A percentile compares a stretch with the other conserved stretches of the same genome.
Conservation (phyloP, 2,888 invertebrate species). For the Callinectes sapidus region DNA sequence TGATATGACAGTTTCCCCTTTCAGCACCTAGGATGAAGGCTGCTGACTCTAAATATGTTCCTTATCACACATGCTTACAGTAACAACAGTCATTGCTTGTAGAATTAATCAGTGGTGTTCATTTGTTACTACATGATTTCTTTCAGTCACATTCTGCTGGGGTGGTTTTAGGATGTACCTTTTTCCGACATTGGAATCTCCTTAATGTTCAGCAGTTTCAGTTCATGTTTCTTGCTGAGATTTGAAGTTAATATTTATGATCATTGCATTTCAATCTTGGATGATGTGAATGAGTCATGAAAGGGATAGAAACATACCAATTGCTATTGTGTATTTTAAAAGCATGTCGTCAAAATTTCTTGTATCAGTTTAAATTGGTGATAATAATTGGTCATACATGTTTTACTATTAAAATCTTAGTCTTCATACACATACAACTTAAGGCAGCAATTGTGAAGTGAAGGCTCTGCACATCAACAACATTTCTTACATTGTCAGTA, state of each 20-base stretch:
- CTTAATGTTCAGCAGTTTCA: neutral
- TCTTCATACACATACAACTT: neutral
- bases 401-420: neutral
- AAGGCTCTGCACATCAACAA: too few relatives aligned
- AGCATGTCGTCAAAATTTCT: neutral
- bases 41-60: slow-evolving; percentile 1
- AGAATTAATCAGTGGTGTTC: neutral
- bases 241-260: neutral
- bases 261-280: neutral
- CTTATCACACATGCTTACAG: neutral
- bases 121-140: neutral
- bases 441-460: too few relatives aligned
- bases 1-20: slow-evolving; percentile 16
- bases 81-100: neutral
- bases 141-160: neutral
- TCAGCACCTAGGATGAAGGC: slow-evolving; percentile 11
- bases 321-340: neutral
- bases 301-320: neutral
- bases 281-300: slow-evolving; percentile 11
- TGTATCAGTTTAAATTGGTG: neutral
- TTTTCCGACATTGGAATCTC: neutral
- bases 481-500: too few relatives aligned
- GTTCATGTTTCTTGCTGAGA: neutral
- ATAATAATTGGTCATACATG: neutral
- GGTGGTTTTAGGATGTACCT: neutral